phyloP scores from a whole-genome alignment of 2,888 invertebrate species.

The Perdita meconis region DNA sequence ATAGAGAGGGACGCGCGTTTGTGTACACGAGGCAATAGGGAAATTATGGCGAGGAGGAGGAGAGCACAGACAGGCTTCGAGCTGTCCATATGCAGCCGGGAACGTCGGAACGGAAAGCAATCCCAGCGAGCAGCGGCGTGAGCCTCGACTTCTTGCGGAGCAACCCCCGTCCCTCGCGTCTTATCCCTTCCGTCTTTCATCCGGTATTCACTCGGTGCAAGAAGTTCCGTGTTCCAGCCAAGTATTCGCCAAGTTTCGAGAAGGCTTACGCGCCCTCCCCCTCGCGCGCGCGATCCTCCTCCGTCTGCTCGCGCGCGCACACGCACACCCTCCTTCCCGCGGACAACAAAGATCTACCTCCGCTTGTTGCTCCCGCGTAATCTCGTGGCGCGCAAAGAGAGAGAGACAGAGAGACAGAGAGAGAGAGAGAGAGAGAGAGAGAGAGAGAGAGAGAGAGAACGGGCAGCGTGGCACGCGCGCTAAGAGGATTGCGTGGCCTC shows the following conservation, averaged over 20 bases:
- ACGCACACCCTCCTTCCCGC: constrained; percentile 37
- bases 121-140: constrained; percentile 47
- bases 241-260: constrained; percentile 72
- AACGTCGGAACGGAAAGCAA: constrained; percentile 64
- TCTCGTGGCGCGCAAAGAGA: constrained; percentile 69
- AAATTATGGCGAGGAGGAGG: constrained; percentile 47
- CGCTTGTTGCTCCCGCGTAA: constrained; percentile 75
- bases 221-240: constrained; percentile 67
- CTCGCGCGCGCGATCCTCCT: constrained; percentile 15
- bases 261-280: constrained; percentile 64
- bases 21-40: constrained; percentile 44
- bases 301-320: constrained; percentile 29
- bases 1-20: constrained; percentile 30
- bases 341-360: constrained; percentile 76
- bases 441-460: constrained; percentile 31
- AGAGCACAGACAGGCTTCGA: constrained; percentile 46
- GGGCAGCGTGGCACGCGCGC: constrained; percentile 38
- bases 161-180: constrained; percentile 47
- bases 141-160: constrained; percentile 61
- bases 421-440: too few species aligned
- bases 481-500: constrained; percentile 58
- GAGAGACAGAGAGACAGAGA: too few species aligned
- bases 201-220: constrained; percentile 61
- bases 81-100: constrained; percentile 58
- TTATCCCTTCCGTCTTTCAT: constrained; percentile 68